phyloP scores from a whole-genome alignment of 2,888 invertebrate species.

The Conus canariensis region DNA sequence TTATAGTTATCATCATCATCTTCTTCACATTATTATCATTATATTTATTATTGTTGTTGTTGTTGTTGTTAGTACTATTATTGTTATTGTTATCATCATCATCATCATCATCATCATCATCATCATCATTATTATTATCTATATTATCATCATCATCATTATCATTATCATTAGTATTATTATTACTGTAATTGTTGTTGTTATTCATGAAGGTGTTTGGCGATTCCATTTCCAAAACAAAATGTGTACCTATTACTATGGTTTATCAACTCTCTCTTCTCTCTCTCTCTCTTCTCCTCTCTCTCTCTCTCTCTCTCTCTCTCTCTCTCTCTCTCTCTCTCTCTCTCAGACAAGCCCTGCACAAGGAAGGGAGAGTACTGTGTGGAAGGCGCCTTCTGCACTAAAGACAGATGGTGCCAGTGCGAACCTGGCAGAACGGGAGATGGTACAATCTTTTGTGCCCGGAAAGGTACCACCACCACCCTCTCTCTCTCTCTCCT shows the following conservation, averaged over 20 bases:
- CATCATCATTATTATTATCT: neutral
- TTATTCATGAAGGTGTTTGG: neutral
- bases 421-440: too few species aligned
- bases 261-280: neutral
- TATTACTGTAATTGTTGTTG: neutral
- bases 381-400: too few species aligned
- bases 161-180: neutral
- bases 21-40: too few species aligned
- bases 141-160: neutral
- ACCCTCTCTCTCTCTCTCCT: too few species aligned
- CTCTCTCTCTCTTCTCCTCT: constrained; percentile 20
- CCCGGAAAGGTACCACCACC: too few species aligned
- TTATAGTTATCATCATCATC: too few species aligned
- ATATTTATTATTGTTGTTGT: neutral
- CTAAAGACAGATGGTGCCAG: too few species aligned
- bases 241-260: neutral
- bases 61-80: neutral
- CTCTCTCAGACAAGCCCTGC: too few species aligned
- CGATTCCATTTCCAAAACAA: neutral
- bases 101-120: neutral
- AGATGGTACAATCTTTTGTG: too few species aligned
- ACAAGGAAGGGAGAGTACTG: too few species aligned
- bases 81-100: neutral
- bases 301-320: neutral
- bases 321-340: too few species aligned